These are phyloP conservation scores for Crambe crambe DNA, from an alignment of 37 sponge, comb jelly and placozoan genomes.

Conservation along the genomic window DNA sequence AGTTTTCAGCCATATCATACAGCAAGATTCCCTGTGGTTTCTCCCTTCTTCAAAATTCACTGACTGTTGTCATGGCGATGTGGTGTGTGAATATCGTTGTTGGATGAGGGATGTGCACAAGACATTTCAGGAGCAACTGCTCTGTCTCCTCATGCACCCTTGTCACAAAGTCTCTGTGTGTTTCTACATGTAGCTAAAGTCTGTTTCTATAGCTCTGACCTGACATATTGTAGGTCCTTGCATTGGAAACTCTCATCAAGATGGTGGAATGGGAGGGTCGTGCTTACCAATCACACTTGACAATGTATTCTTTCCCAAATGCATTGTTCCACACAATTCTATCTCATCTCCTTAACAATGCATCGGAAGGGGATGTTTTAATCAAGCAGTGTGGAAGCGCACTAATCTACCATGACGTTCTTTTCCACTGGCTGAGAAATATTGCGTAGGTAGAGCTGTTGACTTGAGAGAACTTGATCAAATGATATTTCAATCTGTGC, in stretches of 20 bases:
- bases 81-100: slow-evolving; percentile 17
- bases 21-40: slow-evolving; percentile 28
- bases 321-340: slow-evolving; percentile 23
- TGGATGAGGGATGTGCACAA: slow-evolving; percentile 54
- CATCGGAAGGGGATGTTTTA: slow-evolving; percentile 7
- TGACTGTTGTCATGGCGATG: not conserved
- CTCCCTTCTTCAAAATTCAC: slow-evolving; percentile 2
- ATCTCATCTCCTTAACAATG: slow-evolving; percentile 21
- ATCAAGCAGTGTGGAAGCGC: slow-evolving; percentile 32
- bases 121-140: slow-evolving; percentile 6
- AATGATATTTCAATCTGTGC: not conserved
- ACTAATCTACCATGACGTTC: slow-evolving; percentile 53
- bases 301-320: slow-evolving; percentile 35
- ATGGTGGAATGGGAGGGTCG: slow-evolving; percentile 32
- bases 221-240: not conserved
- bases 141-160: slow-evolving; percentile 11
- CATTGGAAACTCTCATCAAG: slow-evolving; percentile 22
- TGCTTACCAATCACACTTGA: not conserved
- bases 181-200: not conserved
- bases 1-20: slow-evolving; percentile 23
- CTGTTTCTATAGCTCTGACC: not conserved
- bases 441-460: slow-evolving; percentile 38
- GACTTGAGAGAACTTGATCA: not conserved
- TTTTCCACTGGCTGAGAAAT: slow-evolving; percentile 56
- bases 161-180: slow-evolving; percentile 1